Evolutionary conservation across 2,113 vertebrate genomes (phyloP), one percentile per base, ranked within the genome.

Genomic region (Centrocercus urophasianus): DNA sequence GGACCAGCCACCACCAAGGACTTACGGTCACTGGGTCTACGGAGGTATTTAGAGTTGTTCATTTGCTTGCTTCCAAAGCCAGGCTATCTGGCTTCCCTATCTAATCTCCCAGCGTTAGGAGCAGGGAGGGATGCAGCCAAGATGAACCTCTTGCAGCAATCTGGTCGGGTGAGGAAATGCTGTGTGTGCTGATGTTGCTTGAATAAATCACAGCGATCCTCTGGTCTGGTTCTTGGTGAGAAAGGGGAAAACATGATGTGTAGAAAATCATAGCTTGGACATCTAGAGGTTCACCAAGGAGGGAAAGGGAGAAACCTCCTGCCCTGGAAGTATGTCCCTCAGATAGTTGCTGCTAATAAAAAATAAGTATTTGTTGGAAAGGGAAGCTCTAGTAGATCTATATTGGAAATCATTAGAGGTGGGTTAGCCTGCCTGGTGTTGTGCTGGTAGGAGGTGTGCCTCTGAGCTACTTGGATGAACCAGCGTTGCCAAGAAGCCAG

Each of bases 1-100:
- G 84, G 92, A 92, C 95, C 96, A 95, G 95, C 36, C 91, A 57
- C 82, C 2, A 12, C 88, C 96, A 95, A 96, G 96, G 90, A 94
- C 93, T 95, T 32, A 63, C 8, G 76, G 90, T 95, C 93, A 85
- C 71, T 1, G 3, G 88, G 60, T 52, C 86, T 70, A 24, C 82
- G 91, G n/a, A 93, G 91, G 87, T 78, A 75, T 81, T 94, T 86
- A 91, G 90, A 83, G 67, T 61, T 89, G 91, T 86, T 95, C 83
- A 59, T 96, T 95, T 95, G 61, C 80, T 93, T 66, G 4, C n/a
- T 86, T n/a, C 70, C 89, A 74, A 76, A 90, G 75, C 63, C 75
- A 82, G 80, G 61, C 86, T 92, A 89, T 95, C 85, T 88, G 90
- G 72, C 86, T 93, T 90, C 81, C 73, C 50, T 71, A 90, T 93